Base-by-base conservation (phyloP, 2,888 invertebrate genomes). In the Erebia aethiops region DNA sequence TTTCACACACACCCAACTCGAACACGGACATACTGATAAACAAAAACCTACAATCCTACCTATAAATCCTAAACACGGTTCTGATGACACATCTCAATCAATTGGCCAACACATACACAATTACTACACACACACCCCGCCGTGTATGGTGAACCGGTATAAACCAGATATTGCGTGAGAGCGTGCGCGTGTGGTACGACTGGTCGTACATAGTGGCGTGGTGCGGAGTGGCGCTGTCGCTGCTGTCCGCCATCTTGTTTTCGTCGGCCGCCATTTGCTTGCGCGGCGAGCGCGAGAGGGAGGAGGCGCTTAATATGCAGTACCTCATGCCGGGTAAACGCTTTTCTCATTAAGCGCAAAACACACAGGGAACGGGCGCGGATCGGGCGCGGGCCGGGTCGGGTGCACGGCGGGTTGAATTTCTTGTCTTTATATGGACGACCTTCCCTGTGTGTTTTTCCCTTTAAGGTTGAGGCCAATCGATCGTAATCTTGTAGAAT, bases 151-250 rank as follows among this genome's bases (percentile, higher is more conserved):
- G 72, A 75, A 26, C 9, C 80, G 88, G 87, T 84, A 85, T 87
- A 91, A 92, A 93, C 90, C 95, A 97, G 97, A 96, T 97, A 91
- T 96, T 98, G 89, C 96, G 96, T 93, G 97, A 97, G 89, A 96
- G 97, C 93, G 95, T 97, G 81, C 95, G 96, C 94, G 95, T 97
- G 86, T 95, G 96, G 94, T 98, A 98, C 94, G 98, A 98, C 93
- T 99, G 98, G 98, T 98, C 98, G 83, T 99, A 98, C 95, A 97
- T 98, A 95, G 96, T 98, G 88, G 98, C 98, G 91, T 99, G 98
- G 98, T 97, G 98, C 93, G 98, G 98, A 92, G 98, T 98, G 87
- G 98, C 97, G 82, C 96, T 98, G 94, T 96, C 98, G 84, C 95
- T 98, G 88, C 94, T 98, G 90, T 96, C 98, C 83, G 97, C 98